Evolutionary conservation across 2,888 invertebrate species (phyloP).

Genomic region (Mechanitis mazaeus): DNA sequence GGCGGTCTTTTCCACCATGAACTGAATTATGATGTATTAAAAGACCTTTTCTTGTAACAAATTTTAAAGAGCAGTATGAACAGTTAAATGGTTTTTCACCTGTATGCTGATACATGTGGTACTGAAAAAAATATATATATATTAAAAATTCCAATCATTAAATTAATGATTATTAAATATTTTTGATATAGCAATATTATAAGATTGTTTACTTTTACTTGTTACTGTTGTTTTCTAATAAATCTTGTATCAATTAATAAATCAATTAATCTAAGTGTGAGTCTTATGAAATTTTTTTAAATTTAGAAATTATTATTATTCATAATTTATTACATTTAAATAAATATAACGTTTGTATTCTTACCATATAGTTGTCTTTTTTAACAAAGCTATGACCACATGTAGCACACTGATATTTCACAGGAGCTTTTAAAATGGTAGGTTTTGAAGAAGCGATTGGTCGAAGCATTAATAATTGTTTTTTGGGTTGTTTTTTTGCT

Average conservation of each 20-base stretch:
- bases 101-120: slow-evolving; percentile 81
- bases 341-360: slow-evolving; percentile 25
- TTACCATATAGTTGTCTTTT: slow-evolving; percentile 59
- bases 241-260: too few species aligned
- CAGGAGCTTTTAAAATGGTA: slow-evolving; percentile 39
- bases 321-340: too few species aligned
- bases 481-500: not conserved
- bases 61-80: slow-evolving; percentile 77
- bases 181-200: too few species aligned
- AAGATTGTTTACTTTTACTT: too few species aligned
- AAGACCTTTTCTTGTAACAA: slow-evolving; percentile 58
- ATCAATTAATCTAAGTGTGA: too few species aligned
- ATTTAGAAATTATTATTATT: too few species aligned
- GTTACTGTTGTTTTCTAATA: too few species aligned
- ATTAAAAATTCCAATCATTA: not conserved
- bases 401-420: slow-evolving; percentile 52
- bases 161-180: too few species aligned
- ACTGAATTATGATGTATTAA: slow-evolving; percentile 54
- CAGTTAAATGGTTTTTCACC: slow-evolving; percentile 95
- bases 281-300: too few species aligned
- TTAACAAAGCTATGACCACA: slow-evolving; percentile 58
- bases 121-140: slow-evolving; percentile 45
- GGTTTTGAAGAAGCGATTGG: slow-evolving; percentile 15
- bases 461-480: slow-evolving; percentile 11
- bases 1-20: slow-evolving; percentile 48